phyloP scores from a whole-genome alignment of 2,797 vertebrate genomes.

The Propithecus deckenii region DNA sequence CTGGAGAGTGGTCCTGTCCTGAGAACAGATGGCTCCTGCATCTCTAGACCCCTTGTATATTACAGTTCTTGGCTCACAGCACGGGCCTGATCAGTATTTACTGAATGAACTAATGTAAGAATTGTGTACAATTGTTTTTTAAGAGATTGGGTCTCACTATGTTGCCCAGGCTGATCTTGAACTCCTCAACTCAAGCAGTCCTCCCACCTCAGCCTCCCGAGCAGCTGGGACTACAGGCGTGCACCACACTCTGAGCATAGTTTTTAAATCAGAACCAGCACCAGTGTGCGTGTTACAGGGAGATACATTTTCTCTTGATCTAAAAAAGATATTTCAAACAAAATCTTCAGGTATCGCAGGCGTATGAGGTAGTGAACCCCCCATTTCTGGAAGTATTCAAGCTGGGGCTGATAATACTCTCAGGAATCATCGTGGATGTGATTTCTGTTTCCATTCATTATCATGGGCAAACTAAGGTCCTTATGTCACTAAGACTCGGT shows the following conservation, averaged over 20 bases:
- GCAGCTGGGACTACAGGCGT: neutral
- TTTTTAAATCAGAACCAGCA: neutral
- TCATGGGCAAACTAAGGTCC: neutral
- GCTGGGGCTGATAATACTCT: neutral
- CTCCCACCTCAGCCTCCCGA: neutral
- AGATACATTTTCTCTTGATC: neutral
- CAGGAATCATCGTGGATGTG: neutral
- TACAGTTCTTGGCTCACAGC: neutral
- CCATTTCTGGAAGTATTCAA: neutral
- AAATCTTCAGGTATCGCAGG: neutral
- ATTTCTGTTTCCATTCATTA: neutral
- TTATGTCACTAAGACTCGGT: neutral
- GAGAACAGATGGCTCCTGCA: neutral
- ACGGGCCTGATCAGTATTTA: neutral
- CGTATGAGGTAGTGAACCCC: neutral
- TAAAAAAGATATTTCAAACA: neutral
- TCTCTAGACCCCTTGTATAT: neutral
- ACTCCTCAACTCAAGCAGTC: neutral
- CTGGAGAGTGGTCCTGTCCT: neutral
- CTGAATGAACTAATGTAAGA: neutral
- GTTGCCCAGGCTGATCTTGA: neutral
- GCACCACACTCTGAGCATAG: neutral
- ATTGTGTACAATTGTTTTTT: neutral
- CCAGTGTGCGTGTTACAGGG: neutral
- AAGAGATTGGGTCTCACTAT: neutral